These are phyloP conservation scores for Benthosema pterotum DNA, from an alignment of 2,797 vertebrate species.

Conservation along the genomic window DNA sequence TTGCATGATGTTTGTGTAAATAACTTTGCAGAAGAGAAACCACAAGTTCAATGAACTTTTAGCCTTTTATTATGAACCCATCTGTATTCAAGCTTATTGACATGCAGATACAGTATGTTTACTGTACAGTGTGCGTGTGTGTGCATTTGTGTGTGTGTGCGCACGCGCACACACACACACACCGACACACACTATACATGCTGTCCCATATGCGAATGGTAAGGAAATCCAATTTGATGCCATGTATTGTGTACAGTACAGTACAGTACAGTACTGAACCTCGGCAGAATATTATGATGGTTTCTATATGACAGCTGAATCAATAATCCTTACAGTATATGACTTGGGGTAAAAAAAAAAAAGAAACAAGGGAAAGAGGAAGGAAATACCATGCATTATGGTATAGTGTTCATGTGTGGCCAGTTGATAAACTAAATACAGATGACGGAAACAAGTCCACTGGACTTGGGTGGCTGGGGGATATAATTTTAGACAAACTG, in stretches of 20 bases:
- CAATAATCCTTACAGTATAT: not conserved
- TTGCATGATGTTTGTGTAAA: not conserved
- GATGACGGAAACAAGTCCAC: no score
- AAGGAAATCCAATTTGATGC: conserved; percentile 16
- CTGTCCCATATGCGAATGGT: conserved; percentile 40
- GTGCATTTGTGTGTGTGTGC: no score
- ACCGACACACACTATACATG: no score
- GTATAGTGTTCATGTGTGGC: conserved; percentile 1
- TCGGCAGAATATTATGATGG: not conserved
- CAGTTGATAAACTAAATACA: not conserved
- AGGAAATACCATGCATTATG: not conserved
- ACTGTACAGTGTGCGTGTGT: no score
- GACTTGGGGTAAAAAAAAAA: not conserved
- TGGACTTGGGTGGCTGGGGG: no score
- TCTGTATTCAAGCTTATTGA: conserved; percentile 54
- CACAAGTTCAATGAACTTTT: not conserved
- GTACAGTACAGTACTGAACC: conserved; percentile 6
- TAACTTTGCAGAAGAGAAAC: conserved; percentile 11
- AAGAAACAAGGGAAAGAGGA: not conserved
- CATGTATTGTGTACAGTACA: conserved; percentile 9
- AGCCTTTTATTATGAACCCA: conserved; percentile 45
- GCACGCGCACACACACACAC: no score
- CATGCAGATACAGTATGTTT: no score
- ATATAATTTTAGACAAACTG: not conserved
- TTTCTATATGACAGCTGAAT: conserved; percentile 6